Conservation (phyloP, 2,888 invertebrate genomes). For the Tricholauxania praeusta region DNA sequence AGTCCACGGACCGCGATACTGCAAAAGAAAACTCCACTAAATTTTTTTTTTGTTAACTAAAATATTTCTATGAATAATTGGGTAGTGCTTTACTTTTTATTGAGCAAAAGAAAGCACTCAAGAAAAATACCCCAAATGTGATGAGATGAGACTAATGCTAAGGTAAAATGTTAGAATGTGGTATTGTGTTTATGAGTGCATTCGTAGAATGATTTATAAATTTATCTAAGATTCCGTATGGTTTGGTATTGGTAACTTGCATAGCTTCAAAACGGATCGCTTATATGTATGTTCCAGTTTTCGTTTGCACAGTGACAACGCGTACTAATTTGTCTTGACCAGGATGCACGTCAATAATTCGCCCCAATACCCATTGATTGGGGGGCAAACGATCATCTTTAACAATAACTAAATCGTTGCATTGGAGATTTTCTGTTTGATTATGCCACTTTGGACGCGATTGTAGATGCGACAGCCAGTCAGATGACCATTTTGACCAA, state of each 20-base stretch:
- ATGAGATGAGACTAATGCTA: no score
- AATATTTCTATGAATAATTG: no score
- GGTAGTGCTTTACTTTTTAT: no score
- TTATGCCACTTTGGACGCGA: slow-evolving; percentile 42
- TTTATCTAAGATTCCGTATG: neutral
- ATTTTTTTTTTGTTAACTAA: no score
- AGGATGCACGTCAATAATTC: slow-evolving; percentile 40
- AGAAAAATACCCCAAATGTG: no score
- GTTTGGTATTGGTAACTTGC: slow-evolving; percentile 30
- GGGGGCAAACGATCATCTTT: slow-evolving; percentile 39
- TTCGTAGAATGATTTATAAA: no score
- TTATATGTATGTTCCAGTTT: slow-evolving; percentile 35
- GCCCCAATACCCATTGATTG: slow-evolving; percentile 39
- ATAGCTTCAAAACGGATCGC: slow-evolving; percentile 37
- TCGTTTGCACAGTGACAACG: slow-evolving; percentile 34
- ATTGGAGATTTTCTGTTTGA: slow-evolving; percentile 33
- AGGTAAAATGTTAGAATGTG: no score
- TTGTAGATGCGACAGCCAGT: slow-evolving; percentile 45
- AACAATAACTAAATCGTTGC: slow-evolving; percentile 38
- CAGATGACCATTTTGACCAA: slow-evolving; percentile 40
- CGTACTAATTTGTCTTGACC: slow-evolving; percentile 42
- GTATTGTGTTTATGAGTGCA: no score
- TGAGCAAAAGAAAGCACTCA: no score
- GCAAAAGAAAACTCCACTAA: no score
- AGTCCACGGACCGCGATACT: accelerated